Evolutionary conservation across 2,888 invertebrate genomes (phyloP).

Genomic region (Alviniconcha strummeri): DNA sequence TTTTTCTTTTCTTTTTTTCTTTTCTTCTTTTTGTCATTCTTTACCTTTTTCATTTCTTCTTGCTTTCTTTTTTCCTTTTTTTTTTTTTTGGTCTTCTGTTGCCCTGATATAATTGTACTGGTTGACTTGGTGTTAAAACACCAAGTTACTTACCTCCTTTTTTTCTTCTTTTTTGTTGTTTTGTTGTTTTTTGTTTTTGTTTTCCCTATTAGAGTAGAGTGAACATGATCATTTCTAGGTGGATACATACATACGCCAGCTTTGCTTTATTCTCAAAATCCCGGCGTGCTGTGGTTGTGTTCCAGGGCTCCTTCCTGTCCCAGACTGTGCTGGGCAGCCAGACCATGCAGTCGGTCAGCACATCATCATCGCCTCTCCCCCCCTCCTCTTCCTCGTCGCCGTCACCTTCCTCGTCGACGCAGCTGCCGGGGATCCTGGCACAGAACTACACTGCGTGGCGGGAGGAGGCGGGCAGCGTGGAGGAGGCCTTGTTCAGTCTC

Average conservation of each 20-base stretch:
- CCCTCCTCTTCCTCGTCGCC: constrained; percentile 7
- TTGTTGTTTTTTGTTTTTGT: too few species aligned
- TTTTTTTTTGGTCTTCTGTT: too few species aligned
- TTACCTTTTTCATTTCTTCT: too few species aligned
- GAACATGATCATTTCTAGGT: too few species aligned
- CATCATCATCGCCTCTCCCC: constrained; percentile 7
- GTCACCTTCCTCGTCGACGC: constrained; percentile 8
- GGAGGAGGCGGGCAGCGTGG: constrained; percentile 61
- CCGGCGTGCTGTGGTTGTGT: background rate
- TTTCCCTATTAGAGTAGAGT: too few species aligned
- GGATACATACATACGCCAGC: background rate
- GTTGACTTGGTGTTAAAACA: too few species aligned
- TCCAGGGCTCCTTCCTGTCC: constrained; percentile 26
- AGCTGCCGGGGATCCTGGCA: constrained; percentile 39
- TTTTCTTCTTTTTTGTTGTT: too few species aligned
- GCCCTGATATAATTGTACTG: too few species aligned
- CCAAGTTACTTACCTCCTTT: too few species aligned
- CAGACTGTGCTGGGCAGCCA: constrained; percentile 29
- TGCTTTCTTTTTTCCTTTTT: too few species aligned
- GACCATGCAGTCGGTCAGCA: background rate
- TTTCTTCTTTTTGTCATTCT: too few species aligned
- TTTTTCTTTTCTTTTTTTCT: too few species aligned
- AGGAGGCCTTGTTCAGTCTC: constrained; percentile 70
- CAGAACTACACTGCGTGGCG: constrained; percentile 41
- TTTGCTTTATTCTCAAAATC: background rate